Conservation (phyloP, 37 sponge, comb jelly and placozoan species). For the Amphimedon queenslandica region DNA sequence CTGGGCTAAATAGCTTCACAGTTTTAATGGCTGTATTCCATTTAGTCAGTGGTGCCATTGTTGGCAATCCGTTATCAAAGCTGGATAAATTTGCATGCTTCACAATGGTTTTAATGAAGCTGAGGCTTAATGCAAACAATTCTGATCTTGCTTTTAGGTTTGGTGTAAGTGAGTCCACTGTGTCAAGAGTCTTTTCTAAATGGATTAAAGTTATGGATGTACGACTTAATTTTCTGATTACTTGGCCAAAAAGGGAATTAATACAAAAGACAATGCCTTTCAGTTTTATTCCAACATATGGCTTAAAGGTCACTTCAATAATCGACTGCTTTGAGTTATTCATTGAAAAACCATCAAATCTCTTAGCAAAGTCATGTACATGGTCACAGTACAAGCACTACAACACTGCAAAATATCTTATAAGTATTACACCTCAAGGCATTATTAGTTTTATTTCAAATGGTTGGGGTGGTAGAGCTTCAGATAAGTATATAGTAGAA, state of each 20-base stretch:
- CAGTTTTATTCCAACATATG: constrained; percentile 29
- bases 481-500: constrained; percentile 43
- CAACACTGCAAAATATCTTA: constrained; percentile 44
- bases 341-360: constrained; percentile 42
- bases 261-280: constrained; percentile 34
- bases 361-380: constrained; percentile 37
- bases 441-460: constrained; percentile 40
- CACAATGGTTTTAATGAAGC: constrained; percentile 1
- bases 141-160: constrained; percentile 10
- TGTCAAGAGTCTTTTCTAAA: background rate
- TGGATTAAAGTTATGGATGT: constrained; percentile 12
- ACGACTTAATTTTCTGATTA: constrained; percentile 13
- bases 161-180: constrained; percentile 4
- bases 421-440: constrained; percentile 34
- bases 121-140: constrained; percentile 12
- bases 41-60: constrained; percentile 21
- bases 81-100: constrained; percentile 9
- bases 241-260: constrained; percentile 27
- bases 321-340: constrained; percentile 58
- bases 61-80: background rate
- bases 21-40: constrained; percentile 26
- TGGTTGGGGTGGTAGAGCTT: constrained; percentile 49
- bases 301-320: constrained; percentile 28
- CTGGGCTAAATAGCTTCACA: constrained; percentile 31
- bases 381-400: constrained; percentile 45